These are phyloP conservation scores for Brachyrhaphis roseni DNA, from an alignment of 2,797 vertebrate genomes.

Conservation along the genomic window DNA sequence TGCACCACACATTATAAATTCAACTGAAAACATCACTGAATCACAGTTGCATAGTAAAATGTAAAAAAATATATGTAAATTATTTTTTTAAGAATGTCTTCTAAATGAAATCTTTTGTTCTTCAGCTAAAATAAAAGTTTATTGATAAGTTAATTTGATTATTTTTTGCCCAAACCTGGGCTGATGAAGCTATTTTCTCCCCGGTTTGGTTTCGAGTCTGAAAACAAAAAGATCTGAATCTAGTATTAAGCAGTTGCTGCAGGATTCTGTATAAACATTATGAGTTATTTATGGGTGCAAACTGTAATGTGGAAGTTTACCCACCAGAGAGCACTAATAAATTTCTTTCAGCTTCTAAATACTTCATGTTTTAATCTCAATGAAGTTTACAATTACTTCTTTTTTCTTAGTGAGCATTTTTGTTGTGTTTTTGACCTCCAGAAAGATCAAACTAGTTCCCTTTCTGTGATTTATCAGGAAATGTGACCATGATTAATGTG, in stretches of 20 bases:
- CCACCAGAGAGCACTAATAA: background rate
- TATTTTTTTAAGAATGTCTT: background rate
- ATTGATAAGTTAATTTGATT: background rate
- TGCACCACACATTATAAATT: background rate
- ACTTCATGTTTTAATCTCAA: background rate
- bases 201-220: background rate
- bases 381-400: background rate
- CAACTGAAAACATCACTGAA: background rate
- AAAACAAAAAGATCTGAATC: background rate
- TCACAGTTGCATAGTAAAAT: background rate
- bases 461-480: slow-evolving; percentile 18
- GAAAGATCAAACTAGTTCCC: slow-evolving; percentile 20
- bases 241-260: background rate
- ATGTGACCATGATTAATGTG: slow-evolving; percentile 54
- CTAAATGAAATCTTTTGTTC: background rate
- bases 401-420: background rate
- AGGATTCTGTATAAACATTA: background rate
- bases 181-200: background rate
- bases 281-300: background rate
- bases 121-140: background rate
- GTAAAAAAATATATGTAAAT: background rate
- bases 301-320: background rate
- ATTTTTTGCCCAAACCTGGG: background rate
- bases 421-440: background rate
- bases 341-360: background rate